Conservation (phyloP, 2,888 invertebrate species). For the Mythimna pallens region DNA sequence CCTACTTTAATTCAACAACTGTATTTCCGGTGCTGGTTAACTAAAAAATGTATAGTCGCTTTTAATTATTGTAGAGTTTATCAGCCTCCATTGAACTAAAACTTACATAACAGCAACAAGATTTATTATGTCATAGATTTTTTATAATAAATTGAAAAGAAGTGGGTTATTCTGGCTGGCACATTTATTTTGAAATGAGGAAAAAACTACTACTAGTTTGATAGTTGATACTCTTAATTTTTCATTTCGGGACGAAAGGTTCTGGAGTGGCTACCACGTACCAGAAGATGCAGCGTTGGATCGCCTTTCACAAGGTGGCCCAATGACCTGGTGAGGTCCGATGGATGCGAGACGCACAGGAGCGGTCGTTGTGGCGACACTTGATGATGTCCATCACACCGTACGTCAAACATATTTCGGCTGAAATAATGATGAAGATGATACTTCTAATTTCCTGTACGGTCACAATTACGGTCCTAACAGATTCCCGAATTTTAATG, state of each 20-base stretch:
- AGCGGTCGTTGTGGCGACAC: too few species aligned
- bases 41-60: not conserved
- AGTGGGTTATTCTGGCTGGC: slow-evolving; percentile 26
- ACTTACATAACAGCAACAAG: slow-evolving; percentile 33
- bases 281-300: too few species aligned
- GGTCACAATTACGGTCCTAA: too few species aligned
- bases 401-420: too few species aligned
- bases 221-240: not conserved
- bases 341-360: too few species aligned
- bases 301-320: too few species aligned
- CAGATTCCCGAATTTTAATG: not conserved
- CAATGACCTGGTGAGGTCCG: too few species aligned
- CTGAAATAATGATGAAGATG: too few species aligned
- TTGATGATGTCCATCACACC: too few species aligned
- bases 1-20: not conserved
- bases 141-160: slow-evolving; percentile 29
- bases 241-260: too few species aligned
- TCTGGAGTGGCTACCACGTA: too few species aligned
- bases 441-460: too few species aligned
- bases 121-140: slow-evolving; percentile 33
- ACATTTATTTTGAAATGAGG: slow-evolving; percentile 20
- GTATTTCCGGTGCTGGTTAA: slow-evolving; percentile 7
- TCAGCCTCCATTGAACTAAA: slow-evolving; percentile 16
- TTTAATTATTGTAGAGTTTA: slow-evolving; percentile 20
- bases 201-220: slow-evolving; percentile 1